Percentiles rank a stretch among this genome's conserved stretches.
Conservation (phyloP, 2,797 vertebrate genomes). For the Babyrousa celebensis region DNA sequence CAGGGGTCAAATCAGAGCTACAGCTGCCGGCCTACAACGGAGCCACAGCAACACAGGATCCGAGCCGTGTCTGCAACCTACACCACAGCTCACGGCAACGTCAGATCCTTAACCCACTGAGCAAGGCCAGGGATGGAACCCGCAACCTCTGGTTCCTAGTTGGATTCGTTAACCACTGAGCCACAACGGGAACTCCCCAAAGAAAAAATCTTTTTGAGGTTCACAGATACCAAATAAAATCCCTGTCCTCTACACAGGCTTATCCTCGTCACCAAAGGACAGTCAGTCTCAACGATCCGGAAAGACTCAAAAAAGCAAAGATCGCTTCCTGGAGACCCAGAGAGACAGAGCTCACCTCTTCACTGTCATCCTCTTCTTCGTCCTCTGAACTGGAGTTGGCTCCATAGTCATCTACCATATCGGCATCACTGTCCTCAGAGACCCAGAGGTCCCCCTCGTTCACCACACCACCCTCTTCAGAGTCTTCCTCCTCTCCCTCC, state of each 20-base stretch:
- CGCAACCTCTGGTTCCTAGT: too few relatives aligned
- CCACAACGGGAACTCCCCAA: too few relatives aligned
- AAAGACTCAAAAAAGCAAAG: conserved; percentile 24
- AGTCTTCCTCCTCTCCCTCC: conserved; percentile 82
- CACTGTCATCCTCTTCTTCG: conserved; percentile 80
- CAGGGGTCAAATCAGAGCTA: too few relatives aligned
- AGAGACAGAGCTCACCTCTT: conserved; percentile 74
- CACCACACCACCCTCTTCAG: conserved; percentile 80
- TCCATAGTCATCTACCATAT: conserved; percentile 91
- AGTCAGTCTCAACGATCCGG: neutral
- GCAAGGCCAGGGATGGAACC: too few relatives aligned
- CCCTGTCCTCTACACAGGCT: neutral
- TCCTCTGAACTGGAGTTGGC: conserved; percentile 89
- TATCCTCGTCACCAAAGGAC: neutral
- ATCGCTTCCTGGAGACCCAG: neutral
- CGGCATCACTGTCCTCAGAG: conserved; percentile 85
- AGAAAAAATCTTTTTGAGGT: neutral
- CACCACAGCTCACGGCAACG: too few relatives aligned
- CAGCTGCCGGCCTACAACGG: too few relatives aligned
- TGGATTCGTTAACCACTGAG: too few relatives aligned
- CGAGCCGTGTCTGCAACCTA: too few relatives aligned
- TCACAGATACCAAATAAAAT: conserved; percentile 13
- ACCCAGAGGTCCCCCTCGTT: conserved; percentile 85
- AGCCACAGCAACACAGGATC: too few relatives aligned
- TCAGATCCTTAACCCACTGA: too few relatives aligned